Evolutionary conservation across 2,888 invertebrate species (phyloP).

Genomic region (Augochlorella aurata): DNA sequence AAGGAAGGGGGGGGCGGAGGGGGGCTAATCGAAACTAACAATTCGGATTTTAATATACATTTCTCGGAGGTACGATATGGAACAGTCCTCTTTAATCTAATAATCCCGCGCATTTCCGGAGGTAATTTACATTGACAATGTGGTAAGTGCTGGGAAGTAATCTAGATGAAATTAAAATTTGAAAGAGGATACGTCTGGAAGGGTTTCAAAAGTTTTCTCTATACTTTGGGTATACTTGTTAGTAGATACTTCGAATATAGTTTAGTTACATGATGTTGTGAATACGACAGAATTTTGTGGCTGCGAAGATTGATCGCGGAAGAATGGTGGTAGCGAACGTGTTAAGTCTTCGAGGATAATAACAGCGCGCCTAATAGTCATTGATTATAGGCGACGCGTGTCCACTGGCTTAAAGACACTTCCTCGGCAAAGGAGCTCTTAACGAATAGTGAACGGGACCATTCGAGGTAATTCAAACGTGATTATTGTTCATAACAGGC

Average conservation of each 20-base stretch:
- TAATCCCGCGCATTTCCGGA: not conserved
- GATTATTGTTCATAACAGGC: conserved; percentile 78
- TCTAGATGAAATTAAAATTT: not conserved
- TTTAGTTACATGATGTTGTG: too few relatives aligned
- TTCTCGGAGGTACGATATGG: not conserved
- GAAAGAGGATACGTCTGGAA: not conserved
- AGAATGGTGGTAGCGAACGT: not conserved
- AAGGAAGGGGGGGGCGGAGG: not conserved
- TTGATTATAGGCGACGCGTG: conserved; percentile 39
- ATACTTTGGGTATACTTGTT: not conserved
- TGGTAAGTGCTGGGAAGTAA: not conserved
- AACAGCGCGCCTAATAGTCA: conserved; percentile 1
- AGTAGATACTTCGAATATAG: not conserved
- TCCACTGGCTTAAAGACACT: conserved; percentile 40
- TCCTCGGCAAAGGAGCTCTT: conserved; percentile 46
- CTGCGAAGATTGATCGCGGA: not conserved
- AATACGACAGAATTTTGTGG: too few relatives aligned
- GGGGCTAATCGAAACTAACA: not conserved
- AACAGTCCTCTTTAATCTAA: not conserved
- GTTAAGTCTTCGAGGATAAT: not conserved
- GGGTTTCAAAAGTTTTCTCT: not conserved
- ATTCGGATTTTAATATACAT: not conserved
- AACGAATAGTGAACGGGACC: conserved; percentile 73
- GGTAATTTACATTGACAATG: not conserved
- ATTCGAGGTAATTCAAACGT: conserved; percentile 75